phyloP scores from a whole-genome alignment of 2,113 vertebrate genomes.

The Pyrgilauda ruficollis region DNA sequence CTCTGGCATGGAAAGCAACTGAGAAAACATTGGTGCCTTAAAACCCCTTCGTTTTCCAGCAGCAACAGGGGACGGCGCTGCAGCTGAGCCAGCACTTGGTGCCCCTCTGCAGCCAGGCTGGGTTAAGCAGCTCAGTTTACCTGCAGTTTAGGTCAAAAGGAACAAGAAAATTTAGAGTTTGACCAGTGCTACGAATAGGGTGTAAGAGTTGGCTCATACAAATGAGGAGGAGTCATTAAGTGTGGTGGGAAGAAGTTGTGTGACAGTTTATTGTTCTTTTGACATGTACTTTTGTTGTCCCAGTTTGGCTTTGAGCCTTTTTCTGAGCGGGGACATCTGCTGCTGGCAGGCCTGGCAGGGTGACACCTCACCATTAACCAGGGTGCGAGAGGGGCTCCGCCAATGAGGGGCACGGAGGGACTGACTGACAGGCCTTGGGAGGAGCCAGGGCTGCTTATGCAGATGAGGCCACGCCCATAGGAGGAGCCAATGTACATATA shows the following conservation, averaged over 20 bases:
- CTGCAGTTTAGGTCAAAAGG: background rate
- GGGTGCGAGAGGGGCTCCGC: fast-evolving
- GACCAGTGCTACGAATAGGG: background rate
- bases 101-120: background rate
- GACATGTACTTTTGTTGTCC: background rate
- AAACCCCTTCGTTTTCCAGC: fast-evolving
- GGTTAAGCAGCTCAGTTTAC: background rate
- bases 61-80: background rate
- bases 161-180: background rate
- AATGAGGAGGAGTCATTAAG: background rate
- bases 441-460: background rate
- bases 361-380: background rate
- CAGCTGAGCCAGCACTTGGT: fast-evolving
- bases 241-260: background rate
- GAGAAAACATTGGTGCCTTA: background rate
- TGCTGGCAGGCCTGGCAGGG: background rate
- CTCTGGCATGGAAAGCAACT: background rate
- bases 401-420: background rate
- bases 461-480: background rate
- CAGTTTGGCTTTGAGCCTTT: background rate
- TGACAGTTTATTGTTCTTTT: background rate
- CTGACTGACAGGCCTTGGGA: background rate
- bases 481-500: background rate
- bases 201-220: background rate
- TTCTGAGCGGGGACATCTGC: background rate